Evolutionary conservation across 2,888 invertebrate species (phyloP), one percentile per base, ranked within the genome.

Genomic region (Lepidonotus clava): DNA sequence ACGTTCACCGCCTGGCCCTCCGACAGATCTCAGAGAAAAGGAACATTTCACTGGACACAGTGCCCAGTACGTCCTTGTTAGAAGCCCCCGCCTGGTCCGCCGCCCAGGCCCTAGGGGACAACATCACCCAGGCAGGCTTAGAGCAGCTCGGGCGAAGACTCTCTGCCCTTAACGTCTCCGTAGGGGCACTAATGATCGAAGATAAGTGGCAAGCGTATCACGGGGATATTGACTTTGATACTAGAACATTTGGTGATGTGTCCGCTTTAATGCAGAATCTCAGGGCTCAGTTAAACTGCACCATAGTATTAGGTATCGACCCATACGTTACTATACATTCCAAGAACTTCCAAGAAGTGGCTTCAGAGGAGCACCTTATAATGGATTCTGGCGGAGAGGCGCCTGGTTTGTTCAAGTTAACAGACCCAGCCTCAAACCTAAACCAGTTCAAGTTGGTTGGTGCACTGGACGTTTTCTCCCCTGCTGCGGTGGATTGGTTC

Each of bases 171-270:
- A 51, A 90, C 6, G 46, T 87, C 32, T 38, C 90, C 51, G 89
- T 90, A 36, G 91, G 92, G 38, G 92, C 92, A 87, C 24, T 93
- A 51, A 97, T 98, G 94, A 97, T 98, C 86, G 96, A 98, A 90
- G 84, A 96, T 95, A 95, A 96, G 32, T 98, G 98, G 98, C 97
- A 98, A 93, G 96, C 96, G 11, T 97, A 97, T 92, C 98, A 98
- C 92, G 98, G 98, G 0, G 96, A 97, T 84, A 95, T 97, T 87
- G 95, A 95, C 5, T 97, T 98, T 88, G 95, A 97, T 89, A 94
- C 95, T 36, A 94, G 93, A 1, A 97, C 96, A 92, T 97, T 98
- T 91, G 96, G 97, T 0, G 94, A 97, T n/a, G 41, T 46, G 11
- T 18, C 32, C 18, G 11, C 14, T 5, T 18, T 85, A 51, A 21